Evolutionary conservation across 2,797 vertebrate species (phyloP).

Genomic region (Micromesistius poutassou): DNA sequence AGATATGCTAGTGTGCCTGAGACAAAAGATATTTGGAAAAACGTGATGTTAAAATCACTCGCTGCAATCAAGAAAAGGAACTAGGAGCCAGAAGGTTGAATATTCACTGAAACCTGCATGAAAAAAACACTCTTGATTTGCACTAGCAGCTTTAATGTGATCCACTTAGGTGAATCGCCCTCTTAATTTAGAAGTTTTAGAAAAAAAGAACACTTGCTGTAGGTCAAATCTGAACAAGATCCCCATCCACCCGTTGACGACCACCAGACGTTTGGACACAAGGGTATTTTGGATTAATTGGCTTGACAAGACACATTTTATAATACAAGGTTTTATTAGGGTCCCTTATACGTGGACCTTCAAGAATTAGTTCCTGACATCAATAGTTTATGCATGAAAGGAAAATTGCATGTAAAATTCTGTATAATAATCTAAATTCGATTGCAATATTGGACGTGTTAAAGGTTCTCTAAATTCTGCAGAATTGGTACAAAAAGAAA

Average conservation of each 20-base stretch:
- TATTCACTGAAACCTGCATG: not conserved
- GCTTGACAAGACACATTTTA: not conserved
- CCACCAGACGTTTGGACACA: not conserved
- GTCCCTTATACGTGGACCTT: not conserved
- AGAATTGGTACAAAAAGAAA: not conserved
- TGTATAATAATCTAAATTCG: not conserved
- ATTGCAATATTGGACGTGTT: not conserved
- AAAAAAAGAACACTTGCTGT: not conserved
- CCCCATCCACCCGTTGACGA: not conserved
- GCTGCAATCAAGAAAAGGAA: conserved; percentile 63
- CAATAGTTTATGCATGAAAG: conserved; percentile 45
- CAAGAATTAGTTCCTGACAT: conserved; percentile 36
- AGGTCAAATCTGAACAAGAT: not conserved
- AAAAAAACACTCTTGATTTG: not conserved
- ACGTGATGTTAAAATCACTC: conserved; percentile 68
- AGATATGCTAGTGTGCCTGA: conserved; percentile 19
- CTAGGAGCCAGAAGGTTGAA: conserved; percentile 52
- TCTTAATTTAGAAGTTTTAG: not conserved
- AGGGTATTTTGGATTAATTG: not conserved
- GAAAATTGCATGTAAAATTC: conserved; percentile 15
- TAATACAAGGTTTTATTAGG: not conserved
- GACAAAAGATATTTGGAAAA: conserved; percentile 44
- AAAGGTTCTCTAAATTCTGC: not conserved
- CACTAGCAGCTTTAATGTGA: not conserved
- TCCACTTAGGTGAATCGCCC: not conserved